These are phyloP conservation scores for Cecropterus lyciades DNA, from an alignment of 1,140 invertebrate genomes.

Conservation along the genomic window DNA sequence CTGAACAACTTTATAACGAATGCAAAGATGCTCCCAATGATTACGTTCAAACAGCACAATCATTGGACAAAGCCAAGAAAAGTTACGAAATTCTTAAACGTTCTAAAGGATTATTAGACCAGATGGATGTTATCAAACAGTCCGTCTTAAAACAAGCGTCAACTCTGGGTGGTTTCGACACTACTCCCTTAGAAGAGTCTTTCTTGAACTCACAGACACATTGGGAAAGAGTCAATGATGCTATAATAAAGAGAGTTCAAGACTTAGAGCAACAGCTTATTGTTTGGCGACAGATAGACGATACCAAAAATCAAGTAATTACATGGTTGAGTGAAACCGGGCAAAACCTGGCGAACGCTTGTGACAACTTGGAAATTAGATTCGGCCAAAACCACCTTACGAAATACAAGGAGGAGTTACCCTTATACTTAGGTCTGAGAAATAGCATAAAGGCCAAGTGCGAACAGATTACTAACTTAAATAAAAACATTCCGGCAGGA, in stretches of 20 bases:
- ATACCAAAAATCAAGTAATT: conserved; percentile 92
- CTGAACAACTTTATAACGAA: conserved; percentile 85
- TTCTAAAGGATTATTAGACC: conserved; percentile 89
- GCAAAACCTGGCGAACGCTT: conserved; percentile 89
- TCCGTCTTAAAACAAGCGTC: conserved; percentile 89
- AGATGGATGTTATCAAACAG: conserved; percentile 90
- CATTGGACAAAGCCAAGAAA: conserved; percentile 90
- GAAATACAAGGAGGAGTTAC: conserved; percentile 94
- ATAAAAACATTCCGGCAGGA: conserved; percentile 88
- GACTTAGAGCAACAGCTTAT: conserved; percentile 94
- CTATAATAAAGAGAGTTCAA: conserved; percentile 89
- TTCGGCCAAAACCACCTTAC: conserved; percentile 90
- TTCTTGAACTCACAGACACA: conserved; percentile 86
- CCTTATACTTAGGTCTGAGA: conserved; percentile 90
- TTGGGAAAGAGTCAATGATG: conserved; percentile 91
- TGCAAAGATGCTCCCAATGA: conserved; percentile 87
- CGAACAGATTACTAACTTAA: conserved; percentile 91
- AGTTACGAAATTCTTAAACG: conserved; percentile 90
- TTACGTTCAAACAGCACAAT: conserved; percentile 86
- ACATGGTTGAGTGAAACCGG: conserved; percentile 94
- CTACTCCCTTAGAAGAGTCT: conserved; percentile 86
- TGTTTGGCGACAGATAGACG: conserved; percentile 96
- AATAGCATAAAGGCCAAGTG: conserved; percentile 92
- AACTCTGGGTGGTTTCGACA: conserved; percentile 90
- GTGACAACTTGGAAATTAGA: conserved; percentile 92